Conservation (phyloP, 2,113 vertebrate genomes). For the Dipodomys merriami region DNA sequence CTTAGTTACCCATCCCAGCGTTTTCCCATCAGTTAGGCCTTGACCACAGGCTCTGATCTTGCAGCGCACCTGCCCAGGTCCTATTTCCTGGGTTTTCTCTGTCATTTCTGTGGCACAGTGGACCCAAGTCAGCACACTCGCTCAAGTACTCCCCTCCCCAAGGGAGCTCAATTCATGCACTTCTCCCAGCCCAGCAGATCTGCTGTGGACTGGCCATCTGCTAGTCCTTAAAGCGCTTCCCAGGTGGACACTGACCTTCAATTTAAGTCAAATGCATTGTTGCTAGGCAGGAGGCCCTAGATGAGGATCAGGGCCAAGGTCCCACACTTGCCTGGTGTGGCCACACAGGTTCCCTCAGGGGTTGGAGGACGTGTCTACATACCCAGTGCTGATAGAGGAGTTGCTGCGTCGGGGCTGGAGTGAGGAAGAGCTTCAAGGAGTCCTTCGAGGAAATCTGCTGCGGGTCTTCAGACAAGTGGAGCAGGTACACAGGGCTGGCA, state of each 20-base stretch:
- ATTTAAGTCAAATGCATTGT: neutral
- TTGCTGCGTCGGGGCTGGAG: constrained; percentile 91
- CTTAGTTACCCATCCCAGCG: neutral
- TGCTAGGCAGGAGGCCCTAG: neutral
- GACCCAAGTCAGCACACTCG: neutral
- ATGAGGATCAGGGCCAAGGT: neutral
- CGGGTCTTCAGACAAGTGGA: constrained; percentile 93
- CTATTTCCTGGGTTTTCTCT: constrained; percentile 1
- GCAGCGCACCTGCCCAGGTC: neutral
- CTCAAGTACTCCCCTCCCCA: neutral
- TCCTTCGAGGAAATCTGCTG: constrained; percentile 92
- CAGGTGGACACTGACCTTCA: neutral
- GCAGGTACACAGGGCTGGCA: constrained; percentile 87
- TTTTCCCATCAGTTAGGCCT: constrained; percentile 6
- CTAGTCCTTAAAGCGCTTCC: neutral
- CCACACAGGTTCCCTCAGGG: constrained; percentile 90
- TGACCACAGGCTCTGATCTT: neutral
- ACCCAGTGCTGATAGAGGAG: constrained; percentile 92
- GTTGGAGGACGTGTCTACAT: constrained; percentile 95
- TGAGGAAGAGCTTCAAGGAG: constrained; percentile 88
- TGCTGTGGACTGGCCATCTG: neutral
- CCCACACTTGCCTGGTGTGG: neutral
- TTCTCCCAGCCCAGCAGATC: neutral
- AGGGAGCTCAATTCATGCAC: neutral
- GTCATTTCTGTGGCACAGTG: neutral